Evolutionary conservation across 1,140 invertebrate species (phyloP).

Genomic region (Brachionus asplanchnoidis): DNA sequence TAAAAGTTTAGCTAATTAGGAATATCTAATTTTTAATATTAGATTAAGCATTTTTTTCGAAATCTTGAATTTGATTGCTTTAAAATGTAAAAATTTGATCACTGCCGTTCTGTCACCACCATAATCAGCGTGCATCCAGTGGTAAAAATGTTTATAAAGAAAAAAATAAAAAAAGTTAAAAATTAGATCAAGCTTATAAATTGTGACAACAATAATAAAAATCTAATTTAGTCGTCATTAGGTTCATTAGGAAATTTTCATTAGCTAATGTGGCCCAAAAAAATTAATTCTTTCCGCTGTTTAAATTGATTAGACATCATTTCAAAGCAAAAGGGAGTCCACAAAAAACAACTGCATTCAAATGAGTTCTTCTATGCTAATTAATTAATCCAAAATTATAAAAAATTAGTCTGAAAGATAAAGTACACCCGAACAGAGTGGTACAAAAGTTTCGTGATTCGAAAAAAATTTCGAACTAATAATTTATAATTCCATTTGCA

Average conservation of each 20-base stretch:
- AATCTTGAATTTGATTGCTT: not conserved
- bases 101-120: not conserved
- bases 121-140: not conserved
- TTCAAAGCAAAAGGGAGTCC: not conserved
- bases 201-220: constrained; percentile 15
- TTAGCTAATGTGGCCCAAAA: not conserved
- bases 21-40: not conserved
- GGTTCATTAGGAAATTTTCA: not conserved
- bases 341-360: not conserved
- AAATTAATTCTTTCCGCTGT: not conserved
- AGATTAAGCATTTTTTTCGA: not conserved
- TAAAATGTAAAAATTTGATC: not conserved
- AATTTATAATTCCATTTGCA: constrained; percentile 36
- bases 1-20: not conserved
- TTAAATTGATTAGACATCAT: not conserved
- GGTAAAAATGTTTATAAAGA: not conserved
- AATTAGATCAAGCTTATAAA: not conserved
- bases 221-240: constrained; percentile 5
- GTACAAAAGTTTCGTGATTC: not conserved
- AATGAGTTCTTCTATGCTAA: constrained; percentile 1
- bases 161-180: not conserved
- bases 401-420: not conserved
- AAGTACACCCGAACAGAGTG: not conserved
- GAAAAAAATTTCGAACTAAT: not conserved
- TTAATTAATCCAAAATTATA: not conserved